Evolutionary conservation across 2,888 invertebrate species (phyloP), one percentile per base, ranked within the genome.

Genomic region (Himalopsyche kuldschensis): DNA sequence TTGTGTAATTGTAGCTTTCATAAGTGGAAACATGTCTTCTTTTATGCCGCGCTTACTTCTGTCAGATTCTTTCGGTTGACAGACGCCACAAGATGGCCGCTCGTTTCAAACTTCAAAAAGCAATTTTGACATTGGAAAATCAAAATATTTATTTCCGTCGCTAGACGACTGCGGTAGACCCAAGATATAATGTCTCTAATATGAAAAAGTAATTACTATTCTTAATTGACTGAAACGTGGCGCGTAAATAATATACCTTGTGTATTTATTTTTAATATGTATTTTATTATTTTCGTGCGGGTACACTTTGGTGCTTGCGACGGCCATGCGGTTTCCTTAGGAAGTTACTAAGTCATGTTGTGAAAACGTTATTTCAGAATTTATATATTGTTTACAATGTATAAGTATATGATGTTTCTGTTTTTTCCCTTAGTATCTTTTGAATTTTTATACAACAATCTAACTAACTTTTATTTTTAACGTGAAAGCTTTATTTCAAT

Each of bases 61-160:
- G 85, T 84, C 84, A 82, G 80, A 75, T 80, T 47, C 82, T 75
- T 48, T 82, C 84, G 78, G 82, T 85, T 86, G 86, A 86, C 86
- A 86, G 86, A 86, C 86, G 86, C 86, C 84, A 84, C 84, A 85
- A 86, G 84, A 85, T 85, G 86, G 86, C 86, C 41, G 85, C 84
- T 80, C 75, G 30, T 55, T 85, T 27, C 32, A 77, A 81, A 81
- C 35, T 81, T 77, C 77, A 30, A 75, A 20, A 31, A 32, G 75
- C 69, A 27, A 81, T 24, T 48, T 55, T 75, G 81, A 81, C 81
- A 75, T 76, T 35, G 27, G 35, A 32, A 35, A 69, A 35, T 76
- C 76, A 76, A 76, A 76, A 76, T 76, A 41, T 76, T 41, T 31
- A 30, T 27, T 11, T 27, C 55, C 55, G 55, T 55, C 24, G n/a